A percentile compares a stretch with the other conserved stretches of the same genome.
These are phyloP conservation scores for Liasis olivaceus DNA, from an alignment of 2,797 vertebrate genomes.

Conservation along the genomic window DNA sequence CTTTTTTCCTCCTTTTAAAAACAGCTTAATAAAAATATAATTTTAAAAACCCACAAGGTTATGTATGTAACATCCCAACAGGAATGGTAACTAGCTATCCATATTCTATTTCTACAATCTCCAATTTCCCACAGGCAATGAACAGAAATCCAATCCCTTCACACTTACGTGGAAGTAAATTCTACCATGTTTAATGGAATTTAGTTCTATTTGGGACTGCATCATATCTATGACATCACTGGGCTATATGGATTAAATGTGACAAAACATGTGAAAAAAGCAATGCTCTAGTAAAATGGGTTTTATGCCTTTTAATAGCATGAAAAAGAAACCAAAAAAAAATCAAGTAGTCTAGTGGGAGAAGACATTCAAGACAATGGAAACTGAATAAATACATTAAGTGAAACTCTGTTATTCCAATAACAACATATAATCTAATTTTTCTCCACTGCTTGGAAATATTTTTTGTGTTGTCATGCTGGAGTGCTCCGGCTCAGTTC, in stretches of 20 bases:
- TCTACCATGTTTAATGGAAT: too few species aligned
- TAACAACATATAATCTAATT: conserved; percentile 4
- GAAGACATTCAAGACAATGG: background rate
- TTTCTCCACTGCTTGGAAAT: background rate
- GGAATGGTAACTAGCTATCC: background rate
- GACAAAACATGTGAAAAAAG: background rate
- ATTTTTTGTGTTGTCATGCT: background rate
- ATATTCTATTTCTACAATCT: background rate
- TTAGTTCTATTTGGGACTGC: background rate
- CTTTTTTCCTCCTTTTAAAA: background rate
- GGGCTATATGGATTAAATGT: background rate
- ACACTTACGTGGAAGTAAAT: background rate
- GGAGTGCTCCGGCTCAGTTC: background rate
- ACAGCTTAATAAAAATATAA: background rate
- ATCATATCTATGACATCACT: background rate
- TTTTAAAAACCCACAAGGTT: background rate
- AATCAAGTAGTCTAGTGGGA: background rate
- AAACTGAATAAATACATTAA: background rate
- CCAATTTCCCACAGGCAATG: background rate
- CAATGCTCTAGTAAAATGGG: background rate
- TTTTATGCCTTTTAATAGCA: conserved; percentile 28
- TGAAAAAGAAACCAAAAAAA: background rate
- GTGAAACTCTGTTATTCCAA: background rate
- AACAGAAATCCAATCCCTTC: background rate
- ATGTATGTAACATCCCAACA: background rate